These are phyloP conservation scores for Apostichopus japonicus DNA, from an alignment of 35 echinoderm and acorn worm genomes.

Conservation along the genomic window DNA sequence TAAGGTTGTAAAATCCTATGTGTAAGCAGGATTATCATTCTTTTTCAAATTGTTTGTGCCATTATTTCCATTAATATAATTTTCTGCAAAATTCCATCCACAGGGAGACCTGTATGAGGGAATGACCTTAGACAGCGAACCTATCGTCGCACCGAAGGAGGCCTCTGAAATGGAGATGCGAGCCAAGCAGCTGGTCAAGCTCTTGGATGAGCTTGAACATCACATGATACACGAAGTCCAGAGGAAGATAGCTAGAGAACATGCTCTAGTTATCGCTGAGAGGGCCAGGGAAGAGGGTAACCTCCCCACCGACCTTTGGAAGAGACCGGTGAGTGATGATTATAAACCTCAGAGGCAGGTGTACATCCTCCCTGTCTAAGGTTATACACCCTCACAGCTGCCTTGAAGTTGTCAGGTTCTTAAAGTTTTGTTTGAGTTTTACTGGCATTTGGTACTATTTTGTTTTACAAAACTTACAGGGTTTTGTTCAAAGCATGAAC, in stretches of 20 bases:
- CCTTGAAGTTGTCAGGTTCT: too few relatives aligned
- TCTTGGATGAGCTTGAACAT: conserved; percentile 87
- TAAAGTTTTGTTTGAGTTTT: too few relatives aligned
- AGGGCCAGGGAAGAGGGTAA: conserved; percentile 91
- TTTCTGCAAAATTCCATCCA: background rate
- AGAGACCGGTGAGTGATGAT: conserved; percentile 82
- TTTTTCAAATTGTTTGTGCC: background rate
- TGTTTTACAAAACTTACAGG: too few relatives aligned
- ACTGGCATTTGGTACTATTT: too few relatives aligned
- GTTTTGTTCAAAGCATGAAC: too few relatives aligned
- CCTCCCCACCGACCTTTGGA: conserved; percentile 94
- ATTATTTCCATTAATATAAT: too few relatives aligned
- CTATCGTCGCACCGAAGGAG: conserved; percentile 87
- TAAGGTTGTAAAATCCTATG: background rate
- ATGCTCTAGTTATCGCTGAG: conserved; percentile 88
- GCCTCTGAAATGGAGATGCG: conserved; percentile 95
- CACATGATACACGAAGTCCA: conserved; percentile 94
- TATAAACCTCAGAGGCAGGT: too few relatives aligned
- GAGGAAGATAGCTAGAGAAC: conserved; percentile 84
- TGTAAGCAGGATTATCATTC: background rate
- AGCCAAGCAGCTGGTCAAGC: conserved; percentile 94
- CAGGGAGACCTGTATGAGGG: conserved; percentile 95
- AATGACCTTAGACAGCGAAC: conserved; percentile 83
- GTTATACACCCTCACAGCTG: too few relatives aligned
- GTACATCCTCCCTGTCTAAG: too few relatives aligned